These are phyloP conservation scores for Microvelia longipes DNA, from an alignment of 1,140 invertebrate species.

Conservation along the genomic window DNA sequence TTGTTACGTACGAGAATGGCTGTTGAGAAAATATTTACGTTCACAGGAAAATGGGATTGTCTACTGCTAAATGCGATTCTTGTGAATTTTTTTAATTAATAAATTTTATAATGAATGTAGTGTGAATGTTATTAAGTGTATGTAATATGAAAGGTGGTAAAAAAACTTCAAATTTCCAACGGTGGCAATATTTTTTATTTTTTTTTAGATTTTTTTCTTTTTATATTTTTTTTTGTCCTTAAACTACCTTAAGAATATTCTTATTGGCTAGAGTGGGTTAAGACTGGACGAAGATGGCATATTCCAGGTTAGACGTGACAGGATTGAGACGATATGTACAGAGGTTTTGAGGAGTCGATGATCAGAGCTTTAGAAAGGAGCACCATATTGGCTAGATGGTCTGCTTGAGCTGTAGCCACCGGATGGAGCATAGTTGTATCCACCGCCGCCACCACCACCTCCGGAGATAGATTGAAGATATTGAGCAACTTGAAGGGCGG, in stretches of 20 bases:
- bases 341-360: neutral
- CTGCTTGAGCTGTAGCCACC: slow-evolving; percentile 36
- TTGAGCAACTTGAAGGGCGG: slow-evolving; percentile 58
- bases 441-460: slow-evolving; percentile 28
- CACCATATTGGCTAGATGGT: slow-evolving; percentile 43
- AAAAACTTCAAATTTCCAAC: neutral
- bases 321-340: neutral
- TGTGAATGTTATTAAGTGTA: too few species aligned
- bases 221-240: neutral
- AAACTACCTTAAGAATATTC: neutral
- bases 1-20: too few species aligned
- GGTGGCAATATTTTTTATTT: neutral
- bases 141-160: neutral
- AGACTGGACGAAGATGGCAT: neutral
- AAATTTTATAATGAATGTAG: too few species aligned
- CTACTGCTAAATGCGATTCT: too few species aligned
- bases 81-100: too few species aligned
- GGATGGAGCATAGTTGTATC: slow-evolving; percentile 35
- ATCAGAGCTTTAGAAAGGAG: slow-evolving; percentile 29
- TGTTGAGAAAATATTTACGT: too few species aligned
- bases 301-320: neutral
- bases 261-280: neutral
- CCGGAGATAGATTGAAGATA: slow-evolving; percentile 40
- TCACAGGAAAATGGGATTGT: too few species aligned
- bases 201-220: neutral